Base-by-base conservation (phyloP, 2,113 vertebrate genomes). In the Cyprichromis sp. region DNA sequence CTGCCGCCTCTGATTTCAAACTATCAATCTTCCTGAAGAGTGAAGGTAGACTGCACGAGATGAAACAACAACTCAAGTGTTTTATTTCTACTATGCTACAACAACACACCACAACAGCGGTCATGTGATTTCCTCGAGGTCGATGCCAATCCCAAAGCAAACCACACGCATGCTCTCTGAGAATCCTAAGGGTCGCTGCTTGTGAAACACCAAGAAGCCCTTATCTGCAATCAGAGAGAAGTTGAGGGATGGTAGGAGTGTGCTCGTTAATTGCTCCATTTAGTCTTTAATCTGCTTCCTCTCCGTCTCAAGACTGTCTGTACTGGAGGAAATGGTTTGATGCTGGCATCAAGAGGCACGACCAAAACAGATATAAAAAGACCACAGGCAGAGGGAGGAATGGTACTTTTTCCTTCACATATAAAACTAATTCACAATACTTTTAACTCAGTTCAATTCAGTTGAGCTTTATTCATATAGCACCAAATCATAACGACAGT, bases 211-310 rank as follows among this genome's bases (percentile, higher is more conserved):
- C 52, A 66, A 86, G 84, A 61, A 71, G 82, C 8, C 66, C 73
- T 89, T 89, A 84, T 86, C 86, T 80, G 84, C 89, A 83, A 86
- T 90, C 85, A 63, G 50, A 38, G 76, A 63, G 66, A 91, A 40
- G 85, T 80, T 57, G 53, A 89, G 57, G 73, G 86, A 84, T 34
- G 4, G 84, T 36, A 34, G 61, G 73, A 80, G 79, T 63, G 47
- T 4, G 6, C 63, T 79, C 3, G 31, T 90, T 93, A 93, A 94
- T 91, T 89, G 91, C 85, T 88, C 86, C 88, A 88, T 93, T 88
- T 89, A 89, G 85, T 84, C 86, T 85, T 86, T 89, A 81, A 89
- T 87, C 71, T 78, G 66, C 81, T 91, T 94, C 88, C 80, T 92
- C 81, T 87, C 50, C 16, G 55, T 88, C 45, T 78, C 42, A 21